Conservation (phyloP, 2,113 vertebrate genomes). For the Corvus hawaiiensis region DNA sequence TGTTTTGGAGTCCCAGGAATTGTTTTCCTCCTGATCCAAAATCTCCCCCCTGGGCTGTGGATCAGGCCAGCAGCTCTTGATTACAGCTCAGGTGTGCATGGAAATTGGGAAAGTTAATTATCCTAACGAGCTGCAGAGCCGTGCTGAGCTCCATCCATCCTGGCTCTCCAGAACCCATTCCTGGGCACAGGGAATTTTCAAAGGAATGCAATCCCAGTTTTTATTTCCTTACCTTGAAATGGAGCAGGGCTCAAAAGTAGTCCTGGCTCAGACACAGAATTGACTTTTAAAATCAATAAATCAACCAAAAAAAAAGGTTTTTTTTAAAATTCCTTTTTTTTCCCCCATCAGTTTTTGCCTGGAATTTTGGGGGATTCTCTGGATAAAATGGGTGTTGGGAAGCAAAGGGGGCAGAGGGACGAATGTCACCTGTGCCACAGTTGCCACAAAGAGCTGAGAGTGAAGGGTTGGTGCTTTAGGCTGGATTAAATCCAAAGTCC, state of each 20-base stretch:
- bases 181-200: background rate
- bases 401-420: background rate
- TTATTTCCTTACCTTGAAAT: background rate
- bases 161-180: fast-evolving
- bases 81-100: background rate
- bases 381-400: background rate
- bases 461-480: background rate
- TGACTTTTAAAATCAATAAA: background rate
- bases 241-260: background rate
- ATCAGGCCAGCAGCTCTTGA: background rate
- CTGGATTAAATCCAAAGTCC: background rate
- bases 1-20: background rate
- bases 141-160: background rate
- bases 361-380: background rate
- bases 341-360: fast-evolving
- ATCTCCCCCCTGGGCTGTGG: background rate
- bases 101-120: background rate
- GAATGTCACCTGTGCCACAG: fast-evolving
- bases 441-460: background rate
- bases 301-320: background rate
- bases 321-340: no score
- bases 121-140: background rate
- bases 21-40: background rate
- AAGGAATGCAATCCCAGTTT: background rate
- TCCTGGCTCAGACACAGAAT: background rate